A percentile compares a stretch with the other conserved stretches of the same genome.
These are phyloP conservation scores for Schizothorax lantsangensis DNA, from an alignment of 2,797 vertebrate genomes.

Conservation along the genomic window DNA sequence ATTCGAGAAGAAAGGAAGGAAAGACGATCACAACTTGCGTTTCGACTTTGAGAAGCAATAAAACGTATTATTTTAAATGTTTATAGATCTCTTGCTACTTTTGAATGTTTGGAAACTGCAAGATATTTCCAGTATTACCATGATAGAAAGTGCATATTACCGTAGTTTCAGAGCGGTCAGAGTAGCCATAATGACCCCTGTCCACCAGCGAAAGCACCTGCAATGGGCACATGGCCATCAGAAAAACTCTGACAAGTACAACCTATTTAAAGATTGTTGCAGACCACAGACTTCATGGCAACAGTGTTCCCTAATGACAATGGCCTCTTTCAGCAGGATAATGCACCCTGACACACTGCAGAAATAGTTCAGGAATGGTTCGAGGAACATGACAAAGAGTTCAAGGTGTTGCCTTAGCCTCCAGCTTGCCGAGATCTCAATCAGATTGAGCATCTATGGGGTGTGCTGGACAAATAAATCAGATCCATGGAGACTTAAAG, in stretches of 20 bases:
- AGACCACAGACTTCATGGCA: not conserved
- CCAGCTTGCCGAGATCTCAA: not conserved
- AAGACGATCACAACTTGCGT: not conserved
- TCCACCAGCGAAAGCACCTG: not conserved
- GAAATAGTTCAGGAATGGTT: not conserved
- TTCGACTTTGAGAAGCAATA: not conserved
- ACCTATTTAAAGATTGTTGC: not conserved
- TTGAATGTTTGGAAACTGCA: not conserved
- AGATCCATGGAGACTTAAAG: not conserved
- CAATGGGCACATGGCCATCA: not conserved
- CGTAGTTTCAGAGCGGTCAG: not conserved
- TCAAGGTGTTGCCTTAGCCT: not conserved
- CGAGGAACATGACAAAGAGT: not conserved
- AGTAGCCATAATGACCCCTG: not conserved
- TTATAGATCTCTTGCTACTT: not conserved
- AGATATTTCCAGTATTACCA: not conserved
- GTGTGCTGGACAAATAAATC: not conserved
- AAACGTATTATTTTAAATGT: not conserved
- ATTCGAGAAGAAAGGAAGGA: not conserved
- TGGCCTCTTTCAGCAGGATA: not conserved
- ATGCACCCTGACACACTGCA: not conserved
- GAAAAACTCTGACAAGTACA: not conserved
- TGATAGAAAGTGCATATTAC: not conserved
- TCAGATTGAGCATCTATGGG: not conserved
- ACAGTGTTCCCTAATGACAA: not conserved